Conservation (phyloP, 1,140 invertebrate species). For the Oedothorax gibbosus region DNA sequence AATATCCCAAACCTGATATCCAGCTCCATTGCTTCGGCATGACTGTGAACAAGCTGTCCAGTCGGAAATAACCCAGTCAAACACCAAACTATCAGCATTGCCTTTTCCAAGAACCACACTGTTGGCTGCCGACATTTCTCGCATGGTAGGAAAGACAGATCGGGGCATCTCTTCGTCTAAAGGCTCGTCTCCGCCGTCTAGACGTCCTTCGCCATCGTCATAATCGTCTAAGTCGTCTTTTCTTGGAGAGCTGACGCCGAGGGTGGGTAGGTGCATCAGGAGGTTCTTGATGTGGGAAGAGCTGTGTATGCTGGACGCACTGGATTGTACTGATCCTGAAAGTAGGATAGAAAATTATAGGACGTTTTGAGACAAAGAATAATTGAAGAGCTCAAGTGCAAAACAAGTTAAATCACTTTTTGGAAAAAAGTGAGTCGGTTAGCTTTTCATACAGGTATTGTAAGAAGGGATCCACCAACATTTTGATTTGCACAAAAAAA, state of each 20-base stretch:
- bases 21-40: slow-evolving; percentile 79
- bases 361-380: not conserved
- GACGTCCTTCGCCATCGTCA: not conserved
- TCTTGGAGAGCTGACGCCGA: slow-evolving; percentile 10
- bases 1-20: slow-evolving; percentile 70
- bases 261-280: slow-evolving; percentile 36
- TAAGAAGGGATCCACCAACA: too few species aligned
- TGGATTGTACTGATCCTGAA: slow-evolving; percentile 16
- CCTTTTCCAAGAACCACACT: slow-evolving; percentile 69
- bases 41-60: slow-evolving; percentile 89
- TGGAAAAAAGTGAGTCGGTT: too few species aligned
- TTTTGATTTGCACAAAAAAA: too few species aligned
- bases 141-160: not conserved
- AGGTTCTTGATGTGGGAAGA: slow-evolving; percentile 47
- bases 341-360: not conserved
- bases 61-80: slow-evolving; percentile 83
- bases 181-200: not conserved
- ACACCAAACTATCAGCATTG: slow-evolving; percentile 71
- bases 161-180: not conserved
- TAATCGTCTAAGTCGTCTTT: not conserved
- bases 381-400: too few species aligned
- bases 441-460: too few species aligned
- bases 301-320: slow-evolving; percentile 47
- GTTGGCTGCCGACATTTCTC: slow-evolving; percentile 55
- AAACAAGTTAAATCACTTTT: too few species aligned